Evolutionary conservation across 2,888 invertebrate genomes (phyloP), one percentile per base, ranked within the genome.

Genomic region (Torymus tubicola): DNA sequence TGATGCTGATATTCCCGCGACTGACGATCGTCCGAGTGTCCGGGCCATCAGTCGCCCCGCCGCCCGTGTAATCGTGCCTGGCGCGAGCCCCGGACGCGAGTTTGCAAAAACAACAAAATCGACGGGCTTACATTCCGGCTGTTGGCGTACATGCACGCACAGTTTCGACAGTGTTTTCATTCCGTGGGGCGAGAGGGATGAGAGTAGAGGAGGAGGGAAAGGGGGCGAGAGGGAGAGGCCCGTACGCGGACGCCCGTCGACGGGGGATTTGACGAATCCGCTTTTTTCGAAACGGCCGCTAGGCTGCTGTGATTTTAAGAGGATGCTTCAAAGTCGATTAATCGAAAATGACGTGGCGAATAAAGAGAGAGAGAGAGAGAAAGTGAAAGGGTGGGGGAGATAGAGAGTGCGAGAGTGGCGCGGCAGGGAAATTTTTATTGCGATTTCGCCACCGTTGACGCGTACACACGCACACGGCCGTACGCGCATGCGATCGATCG

Each of bases 301-400:
- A 31, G 50, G 74, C 63, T 2, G 68, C 69, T 70, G 82, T 83
- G 84, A 84, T 84, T 84, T 84, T 84, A 84, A 84, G 83, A 84
- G 84, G 83, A 84, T 84, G 75, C 83, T 82, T 84, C 83, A 84
- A 84, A 84, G 83, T 85, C 85, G 84, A 84, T 84, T 84, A 84
- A 84, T 84, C 83, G 82, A 84, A 82, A 82, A 84, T 84, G 84
- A 83, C 83, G 83, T 80, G 79, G 76, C 70, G 65, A 75, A 78
- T 80, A 82, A 84, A 81, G 42, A 52, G 31, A 58, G 64, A 52
- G 60, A 80, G 57, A 60, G 78, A 70, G 81, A 68, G 76, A 61
- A 61, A 79, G 80, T 75, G 78, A 82, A 82, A 80, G 79, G 75
- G 75, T 75, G 21, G 2, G 55, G 42, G 13, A 2, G 14, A 24